phyloP scores from a whole-genome alignment of 2,888 invertebrate genomes.

The Hofmannophila pseudospretella region DNA sequence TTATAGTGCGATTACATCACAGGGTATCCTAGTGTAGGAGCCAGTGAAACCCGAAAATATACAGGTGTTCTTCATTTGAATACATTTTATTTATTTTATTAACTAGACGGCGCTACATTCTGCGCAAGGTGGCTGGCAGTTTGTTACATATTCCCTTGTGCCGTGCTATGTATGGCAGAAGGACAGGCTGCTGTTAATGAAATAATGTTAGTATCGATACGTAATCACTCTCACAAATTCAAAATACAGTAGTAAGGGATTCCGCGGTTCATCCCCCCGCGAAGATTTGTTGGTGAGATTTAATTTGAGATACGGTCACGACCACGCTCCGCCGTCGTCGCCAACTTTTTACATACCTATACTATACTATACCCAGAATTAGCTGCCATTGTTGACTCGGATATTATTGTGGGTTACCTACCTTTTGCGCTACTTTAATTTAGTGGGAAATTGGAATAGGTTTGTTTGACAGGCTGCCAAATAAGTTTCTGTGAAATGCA shows the following conservation, averaged over 20 bases:
- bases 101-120: too few species aligned
- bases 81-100: too few species aligned
- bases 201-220: too few species aligned
- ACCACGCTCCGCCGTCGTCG: conserved; percentile 55
- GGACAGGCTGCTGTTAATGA: too few species aligned
- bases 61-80: too few species aligned
- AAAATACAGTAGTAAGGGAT: conserved; percentile 29
- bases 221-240: too few species aligned
- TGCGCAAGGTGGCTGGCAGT: too few species aligned
- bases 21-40: too few species aligned
- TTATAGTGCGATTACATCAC: too few species aligned
- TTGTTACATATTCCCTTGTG: too few species aligned
- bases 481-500: conserved; percentile 1
- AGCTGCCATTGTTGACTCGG: conserved; percentile 37
- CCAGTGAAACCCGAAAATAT: too few species aligned
- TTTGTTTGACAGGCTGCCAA: conserved; percentile 10
- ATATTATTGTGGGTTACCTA: conserved; percentile 7
- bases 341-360: conserved; percentile 58
- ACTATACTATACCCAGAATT: conserved; percentile 42
- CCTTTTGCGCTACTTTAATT: conserved; percentile 1
- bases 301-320: conserved; percentile 74
- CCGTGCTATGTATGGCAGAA: too few species aligned
- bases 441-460: conserved; percentile 4
- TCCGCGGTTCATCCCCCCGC: conserved; percentile 50
- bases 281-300: conserved; percentile 73